Base-by-base conservation (phyloP, 2,113 vertebrate species). In the Tursiops truncatus region DNA sequence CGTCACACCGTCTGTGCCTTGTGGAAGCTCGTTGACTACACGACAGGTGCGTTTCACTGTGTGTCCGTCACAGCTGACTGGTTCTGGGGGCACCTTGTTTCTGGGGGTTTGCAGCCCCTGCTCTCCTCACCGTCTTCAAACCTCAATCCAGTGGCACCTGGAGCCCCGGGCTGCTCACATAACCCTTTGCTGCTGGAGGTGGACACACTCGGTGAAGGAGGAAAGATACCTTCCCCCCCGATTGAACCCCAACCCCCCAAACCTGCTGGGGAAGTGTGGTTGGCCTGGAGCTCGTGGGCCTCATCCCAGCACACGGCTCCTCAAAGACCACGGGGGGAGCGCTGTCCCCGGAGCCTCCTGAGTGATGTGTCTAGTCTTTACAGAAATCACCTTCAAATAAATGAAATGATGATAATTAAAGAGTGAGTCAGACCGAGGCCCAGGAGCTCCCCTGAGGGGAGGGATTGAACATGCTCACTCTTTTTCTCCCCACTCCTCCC, bases 1-100 rank as follows among this genome's bases (percentile, higher is more conserved):
- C 6, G 20, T 6, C 18, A 23, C 18, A 0, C 10, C 1, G 20
- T 14, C 70, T 2, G 5, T 1, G 7, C 0, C 6, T 33, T 4
- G 41, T n/a, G 26, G 3, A 1, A 11, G 36, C 60, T 47, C 62
- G 6, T 1, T 0, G 41, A 33, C 13, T 3, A 1, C 12, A 10
- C 1, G 12, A 21, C 50, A 25, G 25, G 36, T 6, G 68, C 2
- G 0, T 15, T 9, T 47, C 13, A 2, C 33, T 20, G 9, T 15
- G 1, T 17, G 10, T 15, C 62, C 14, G 3, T 13, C 5, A 65
- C 33, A 12, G 21, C 11, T 0, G 47, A 18, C 58, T 12, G 47
- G 68, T 5, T 67, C 63, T 15, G 4, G 6, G 18, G 58, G n/a
- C 6, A 3, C 9, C 8, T n/a, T 3, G 1, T 47, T 36, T 26